Conservation (phyloP, 2,888 invertebrate species). For the Drosophila trichaetosa region DNA sequence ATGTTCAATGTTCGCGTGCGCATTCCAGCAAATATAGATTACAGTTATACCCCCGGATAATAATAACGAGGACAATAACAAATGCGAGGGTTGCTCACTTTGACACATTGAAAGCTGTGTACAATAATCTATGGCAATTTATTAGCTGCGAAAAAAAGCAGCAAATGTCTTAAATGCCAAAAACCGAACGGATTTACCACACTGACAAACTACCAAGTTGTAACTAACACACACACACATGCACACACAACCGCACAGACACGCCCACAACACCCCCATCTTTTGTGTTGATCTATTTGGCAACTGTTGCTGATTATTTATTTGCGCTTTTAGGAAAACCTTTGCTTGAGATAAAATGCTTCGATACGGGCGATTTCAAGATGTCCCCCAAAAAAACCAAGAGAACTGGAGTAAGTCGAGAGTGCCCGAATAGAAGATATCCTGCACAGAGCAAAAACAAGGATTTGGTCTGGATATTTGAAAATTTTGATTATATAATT, state of each 20-base stretch:
- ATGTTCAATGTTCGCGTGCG: conserved; percentile 22
- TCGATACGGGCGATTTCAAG: conserved; percentile 33
- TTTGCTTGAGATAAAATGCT: conserved; percentile 43
- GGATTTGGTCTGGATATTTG: neutral
- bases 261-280: conserved; percentile 39
- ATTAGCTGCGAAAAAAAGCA: conserved; percentile 47
- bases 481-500: neutral
- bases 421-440: neutral
- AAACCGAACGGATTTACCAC: conserved; percentile 69
- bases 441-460: neutral
- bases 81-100: conserved; percentile 64
- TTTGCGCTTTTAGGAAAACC: conserved; percentile 72
- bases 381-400: conserved; percentile 18
- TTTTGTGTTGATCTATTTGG: conserved; percentile 72
- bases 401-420: neutral
- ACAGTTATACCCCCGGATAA: conserved; percentile 32
- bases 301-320: conserved; percentile 80
- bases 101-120: conserved; percentile 58
- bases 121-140: conserved; percentile 77
- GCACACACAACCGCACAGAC: conserved; percentile 18
- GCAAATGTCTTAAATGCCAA: conserved; percentile 65
- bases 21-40: conserved; percentile 53
- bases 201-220: conserved; percentile 38
- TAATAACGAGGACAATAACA: conserved; percentile 44
- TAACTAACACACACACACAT: conserved; percentile 20